Evolutionary conservation across 2,113 vertebrate genomes (phyloP), one percentile per base, ranked within the genome.

Genomic region (Limanda limanda): DNA sequence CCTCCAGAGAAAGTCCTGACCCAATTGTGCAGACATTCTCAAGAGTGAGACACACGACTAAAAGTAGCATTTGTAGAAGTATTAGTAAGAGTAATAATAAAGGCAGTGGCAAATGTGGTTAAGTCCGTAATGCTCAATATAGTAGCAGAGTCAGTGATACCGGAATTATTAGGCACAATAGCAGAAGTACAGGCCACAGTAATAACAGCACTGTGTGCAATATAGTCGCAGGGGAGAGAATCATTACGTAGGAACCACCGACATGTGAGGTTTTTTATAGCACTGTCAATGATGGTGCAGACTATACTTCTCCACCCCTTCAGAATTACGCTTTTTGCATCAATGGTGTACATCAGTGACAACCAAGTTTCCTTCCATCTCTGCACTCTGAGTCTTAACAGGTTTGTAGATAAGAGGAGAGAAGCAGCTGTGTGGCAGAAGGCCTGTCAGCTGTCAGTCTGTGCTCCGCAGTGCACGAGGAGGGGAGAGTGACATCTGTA

Each of bases 401-500:
- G 1, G 54, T 65, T 20, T 24, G 54, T 67, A 13, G 54, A 23
- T 56, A 56, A 62, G 25, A 65, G 17, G 21, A 27, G 31, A 35
- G 55, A 57, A 5, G 31, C 79, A 66, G 51, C 62, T 60, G 31
- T 47, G 61, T 51, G 1, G 31, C 75, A 77, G 57, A 35, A 54
- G 70, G 54, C 48, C 21, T 8, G 2, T 67, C 18, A 27, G 58
- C n/a, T 68, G 72, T 65, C 64, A 68, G 57, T 20, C 58, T 27
- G 11, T 45, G 13, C 35, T 24, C 10, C 9, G 9, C 51, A 48
- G 66, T 2, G 55, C 13, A 21, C 3, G 11, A 42, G 61, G 40
- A 74, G 40, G 61, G 71, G 65, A 71, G 51, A 81, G 70, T 21
- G 75, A 74, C 79, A 76, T 86, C 85, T 84, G 64, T 31, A 52